These are phyloP conservation scores for Automeris io DNA, from an alignment of 2,888 invertebrate genomes.

Conservation along the genomic window DNA sequence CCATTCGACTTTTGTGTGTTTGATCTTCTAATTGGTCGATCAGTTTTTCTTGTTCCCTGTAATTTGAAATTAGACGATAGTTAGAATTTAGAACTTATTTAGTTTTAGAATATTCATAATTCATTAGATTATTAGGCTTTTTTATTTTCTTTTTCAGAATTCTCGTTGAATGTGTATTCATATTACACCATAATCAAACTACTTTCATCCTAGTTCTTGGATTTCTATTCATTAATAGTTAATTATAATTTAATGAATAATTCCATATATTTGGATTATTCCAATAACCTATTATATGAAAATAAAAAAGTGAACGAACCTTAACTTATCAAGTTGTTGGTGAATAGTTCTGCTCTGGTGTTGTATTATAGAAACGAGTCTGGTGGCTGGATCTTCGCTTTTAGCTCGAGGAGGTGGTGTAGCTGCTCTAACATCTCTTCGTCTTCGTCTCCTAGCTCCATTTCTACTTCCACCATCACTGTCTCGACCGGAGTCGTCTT, in stretches of 20 bases:
- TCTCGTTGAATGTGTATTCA: no score
- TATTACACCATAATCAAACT: no score
- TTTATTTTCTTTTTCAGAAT: no score
- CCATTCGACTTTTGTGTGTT: constrained; percentile 83
- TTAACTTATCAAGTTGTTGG: constrained; percentile 66
- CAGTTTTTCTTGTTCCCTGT: constrained; percentile 84
- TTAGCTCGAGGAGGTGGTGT: constrained; percentile 54
- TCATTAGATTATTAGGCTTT: no score
- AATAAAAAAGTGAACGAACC: constrained; percentile 32
- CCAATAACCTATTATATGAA: no score
- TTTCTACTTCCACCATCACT: constrained; percentile 59
- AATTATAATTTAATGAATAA: no score
- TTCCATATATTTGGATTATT: no score
- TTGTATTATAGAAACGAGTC: constrained; percentile 65
- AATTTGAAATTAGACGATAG: no score
- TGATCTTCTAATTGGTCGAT: constrained; percentile 88
- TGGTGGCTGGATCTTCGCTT: constrained; percentile 58
- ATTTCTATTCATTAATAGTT: no score
- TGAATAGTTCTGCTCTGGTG: constrained; percentile 69
- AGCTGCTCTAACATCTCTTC: constrained; percentile 40
- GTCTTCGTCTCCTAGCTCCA: constrained; percentile 43
- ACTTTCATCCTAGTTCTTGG: no score
- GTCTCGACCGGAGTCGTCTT: constrained; percentile 70
- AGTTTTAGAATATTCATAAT: no score
- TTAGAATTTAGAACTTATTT: no score